Conservation (phyloP, 2,797 vertebrate genomes). For the Argentina silus region DNA sequence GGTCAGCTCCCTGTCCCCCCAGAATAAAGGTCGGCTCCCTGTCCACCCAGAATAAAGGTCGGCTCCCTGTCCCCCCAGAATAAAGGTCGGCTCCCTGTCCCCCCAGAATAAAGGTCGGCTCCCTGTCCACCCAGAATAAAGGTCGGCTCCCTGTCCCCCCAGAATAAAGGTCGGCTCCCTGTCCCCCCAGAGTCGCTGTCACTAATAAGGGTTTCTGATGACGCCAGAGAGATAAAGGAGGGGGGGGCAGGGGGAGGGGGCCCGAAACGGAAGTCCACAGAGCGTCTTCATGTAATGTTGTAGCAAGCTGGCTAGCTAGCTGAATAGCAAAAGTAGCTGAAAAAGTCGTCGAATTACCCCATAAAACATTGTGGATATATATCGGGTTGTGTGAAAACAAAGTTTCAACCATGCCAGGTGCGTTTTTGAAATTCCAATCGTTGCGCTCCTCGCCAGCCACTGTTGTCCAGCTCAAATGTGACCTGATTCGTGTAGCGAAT, state of each 20-base stretch:
- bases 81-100: background rate
- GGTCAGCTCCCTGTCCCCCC: background rate
- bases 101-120: too few relatives aligned
- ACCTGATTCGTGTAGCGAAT: background rate
- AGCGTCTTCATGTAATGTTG: constrained; percentile 3
- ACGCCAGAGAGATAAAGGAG: background rate
- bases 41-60: background rate
- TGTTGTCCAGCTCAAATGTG: background rate
- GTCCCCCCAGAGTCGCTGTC: background rate
- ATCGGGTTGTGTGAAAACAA: background rate
- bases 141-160: too few relatives aligned
- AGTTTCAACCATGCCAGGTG: background rate
- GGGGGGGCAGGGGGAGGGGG: background rate
- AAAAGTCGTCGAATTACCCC: background rate
- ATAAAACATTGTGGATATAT: background rate
- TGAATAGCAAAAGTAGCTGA: background rate
- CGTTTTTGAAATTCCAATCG: background rate
- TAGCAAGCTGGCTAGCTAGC: constrained; percentile 3
- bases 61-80: background rate
- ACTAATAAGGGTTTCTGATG: background rate
- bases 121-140: background rate
- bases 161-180: background rate
- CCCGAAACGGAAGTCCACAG: background rate
- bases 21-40: too few relatives aligned
- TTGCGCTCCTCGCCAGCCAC: background rate